phyloP scores from a whole-genome alignment of 2,888 invertebrate genomes.

The Cantharis rustica region DNA sequence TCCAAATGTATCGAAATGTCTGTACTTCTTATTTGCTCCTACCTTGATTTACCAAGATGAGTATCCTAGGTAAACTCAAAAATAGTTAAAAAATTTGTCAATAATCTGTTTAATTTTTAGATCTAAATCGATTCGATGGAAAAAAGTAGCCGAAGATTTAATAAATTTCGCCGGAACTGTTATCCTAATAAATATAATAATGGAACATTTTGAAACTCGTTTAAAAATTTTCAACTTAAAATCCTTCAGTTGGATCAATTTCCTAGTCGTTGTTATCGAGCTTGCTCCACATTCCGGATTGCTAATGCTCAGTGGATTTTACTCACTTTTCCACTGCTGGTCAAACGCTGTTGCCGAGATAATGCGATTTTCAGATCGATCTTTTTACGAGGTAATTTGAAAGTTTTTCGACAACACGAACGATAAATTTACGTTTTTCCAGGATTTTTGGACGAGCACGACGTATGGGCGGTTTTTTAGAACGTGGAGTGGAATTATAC shows the following conservation, averaged over 20 bases:
- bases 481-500: conserved; percentile 93
- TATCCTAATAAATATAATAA: neutral
- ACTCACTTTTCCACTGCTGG: neutral
- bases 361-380: neutral
- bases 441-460: conserved; percentile 95
- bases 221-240: neutral
- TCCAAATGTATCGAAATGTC: neutral
- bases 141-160: neutral
- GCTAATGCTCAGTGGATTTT: neutral
- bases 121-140: neutral
- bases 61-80: neutral
- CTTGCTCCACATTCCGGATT: neutral
- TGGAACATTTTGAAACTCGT: neutral
- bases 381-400: neutral
- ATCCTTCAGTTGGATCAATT: neutral
- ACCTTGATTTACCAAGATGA: neutral
- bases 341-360: neutral
- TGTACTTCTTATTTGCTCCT: neutral
- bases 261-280: neutral
- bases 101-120: neutral
- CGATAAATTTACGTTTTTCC: conserved; percentile 29
- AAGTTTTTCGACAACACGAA: neutral
- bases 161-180: neutral
- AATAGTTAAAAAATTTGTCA: neutral
- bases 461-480: conserved; percentile 84